phyloP scores from a whole-genome alignment of 2,113 vertebrate species.

The Prietella phreatophila region DNA sequence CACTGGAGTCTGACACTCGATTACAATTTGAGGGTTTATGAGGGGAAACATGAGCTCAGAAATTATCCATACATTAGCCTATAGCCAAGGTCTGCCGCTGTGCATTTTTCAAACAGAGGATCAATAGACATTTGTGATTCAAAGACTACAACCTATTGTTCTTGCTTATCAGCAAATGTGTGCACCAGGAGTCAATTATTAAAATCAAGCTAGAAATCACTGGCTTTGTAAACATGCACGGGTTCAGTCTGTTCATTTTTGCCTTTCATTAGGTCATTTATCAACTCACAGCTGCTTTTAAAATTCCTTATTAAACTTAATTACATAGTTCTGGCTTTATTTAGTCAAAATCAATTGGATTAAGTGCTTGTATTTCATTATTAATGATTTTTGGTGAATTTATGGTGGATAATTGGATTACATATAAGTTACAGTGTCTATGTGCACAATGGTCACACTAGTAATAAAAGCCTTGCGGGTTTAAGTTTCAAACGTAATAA shows the following conservation, averaged over 20 bases:
- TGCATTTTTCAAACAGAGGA: slow-evolving; percentile 50
- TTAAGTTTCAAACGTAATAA: slow-evolving; percentile 22
- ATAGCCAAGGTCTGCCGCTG: slow-evolving; percentile 47
- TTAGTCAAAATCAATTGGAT: slow-evolving; percentile 67
- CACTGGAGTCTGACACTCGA: slow-evolving; percentile 20
- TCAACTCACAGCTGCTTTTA: slow-evolving; percentile 67
- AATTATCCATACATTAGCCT: slow-evolving; percentile 55
- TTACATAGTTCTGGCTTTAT: slow-evolving; percentile 72
- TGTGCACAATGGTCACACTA: slow-evolving; percentile 16
- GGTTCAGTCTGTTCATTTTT: slow-evolving; percentile 66
- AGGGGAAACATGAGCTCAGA: slow-evolving; percentile 29
- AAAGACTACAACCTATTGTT: slow-evolving; percentile 55
- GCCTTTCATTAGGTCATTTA: slow-evolving; percentile 63
- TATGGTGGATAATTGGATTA: slow-evolving; percentile 38
- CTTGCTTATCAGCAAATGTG: slow-evolving; percentile 62
- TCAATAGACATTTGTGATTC: slow-evolving; percentile 56
- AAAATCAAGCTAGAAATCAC: slow-evolving; percentile 61
- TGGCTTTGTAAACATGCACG: slow-evolving; percentile 59
- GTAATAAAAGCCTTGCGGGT: slow-evolving; percentile 20
- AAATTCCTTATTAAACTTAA: slow-evolving; percentile 72
- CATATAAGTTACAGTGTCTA: slow-evolving; percentile 8
- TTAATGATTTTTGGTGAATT: slow-evolving; percentile 55
- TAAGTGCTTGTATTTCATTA: slow-evolving; percentile 60
- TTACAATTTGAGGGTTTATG: slow-evolving; percentile 32
- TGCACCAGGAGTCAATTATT: slow-evolving; percentile 69